Conservation (phyloP, 2,113 vertebrate species). For the Bungarus multicinctus region DNA sequence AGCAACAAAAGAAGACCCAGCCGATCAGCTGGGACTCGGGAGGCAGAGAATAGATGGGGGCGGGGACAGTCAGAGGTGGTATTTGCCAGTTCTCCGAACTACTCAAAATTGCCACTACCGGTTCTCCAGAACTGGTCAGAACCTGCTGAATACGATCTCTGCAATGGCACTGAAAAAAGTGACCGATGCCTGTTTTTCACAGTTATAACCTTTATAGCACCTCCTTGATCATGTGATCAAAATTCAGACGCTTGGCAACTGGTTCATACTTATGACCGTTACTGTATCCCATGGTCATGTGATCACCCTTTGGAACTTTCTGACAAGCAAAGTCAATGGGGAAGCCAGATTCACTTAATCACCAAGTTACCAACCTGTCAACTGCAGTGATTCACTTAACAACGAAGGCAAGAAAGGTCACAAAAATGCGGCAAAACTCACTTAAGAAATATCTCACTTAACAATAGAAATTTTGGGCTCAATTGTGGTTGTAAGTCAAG, state of each 20-base stretch:
- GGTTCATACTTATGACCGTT: not conserved
- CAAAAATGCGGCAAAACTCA: not conserved
- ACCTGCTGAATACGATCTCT: too few relatives aligned
- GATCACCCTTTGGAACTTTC: not conserved
- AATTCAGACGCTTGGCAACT: not conserved
- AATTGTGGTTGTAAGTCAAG: not conserved
- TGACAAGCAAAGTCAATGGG: not conserved
- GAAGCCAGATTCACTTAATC: not conserved
- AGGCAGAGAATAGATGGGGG: too few relatives aligned
- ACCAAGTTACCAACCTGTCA: not conserved
- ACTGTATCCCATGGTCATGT: not conserved
- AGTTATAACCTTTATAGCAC: not conserved
- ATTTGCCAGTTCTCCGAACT: too few relatives aligned
- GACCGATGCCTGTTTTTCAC: not conserved
- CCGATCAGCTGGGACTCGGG: too few relatives aligned
- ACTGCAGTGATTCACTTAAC: not conserved
- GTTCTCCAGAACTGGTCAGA: too few relatives aligned
- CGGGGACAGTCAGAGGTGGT: too few relatives aligned
- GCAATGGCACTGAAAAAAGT: not conserved
- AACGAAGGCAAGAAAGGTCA: not conserved
- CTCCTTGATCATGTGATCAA: not conserved
- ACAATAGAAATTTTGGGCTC: not conserved
- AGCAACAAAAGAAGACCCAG: too few relatives aligned
- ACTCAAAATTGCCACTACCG: too few relatives aligned
- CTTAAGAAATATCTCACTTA: not conserved